Evolutionary conservation across 2,797 vertebrate species (phyloP), one percentile per base, ranked within the genome.

Genomic region (Enteromius unitaeniatus): DNA sequence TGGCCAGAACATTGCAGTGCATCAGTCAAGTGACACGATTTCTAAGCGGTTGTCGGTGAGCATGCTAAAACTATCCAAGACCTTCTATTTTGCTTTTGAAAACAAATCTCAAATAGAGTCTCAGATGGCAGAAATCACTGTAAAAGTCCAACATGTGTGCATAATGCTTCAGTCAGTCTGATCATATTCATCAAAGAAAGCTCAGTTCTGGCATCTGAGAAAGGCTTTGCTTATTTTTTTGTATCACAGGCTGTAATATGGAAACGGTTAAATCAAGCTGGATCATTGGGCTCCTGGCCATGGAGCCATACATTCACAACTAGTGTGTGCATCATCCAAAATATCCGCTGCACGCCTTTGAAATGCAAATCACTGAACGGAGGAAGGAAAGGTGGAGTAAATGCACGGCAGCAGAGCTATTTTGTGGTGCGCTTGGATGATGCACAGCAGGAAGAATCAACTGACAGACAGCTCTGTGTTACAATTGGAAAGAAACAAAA

Each of bases 291-390:
- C 78, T 78, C 9, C 26, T 73, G 26, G 58, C 73, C 73, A 51
- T 37, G 34, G 28, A 70, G 14, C 55, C 42, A 78, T 82, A 74
- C 67, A 82, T 77, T 60, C n/a, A 47, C 64, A 37, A 73, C 53
- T 47, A 82, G 82, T 58, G 31, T 62, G 80, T 80, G 70, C 69
- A 79, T 82, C 82, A 64, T 47, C 42, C 42, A 81, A 81, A 28
- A 81, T 26, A 81, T 73, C 55, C 14, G 9, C 42, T 6, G 9
- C 64, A 23, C 19, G 55, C 55, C 79, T 74, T 82, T 82, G 69
- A 82, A 82, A 74, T 82, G 69, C 69, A 74, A 74, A 82, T 82
- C 19, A 8, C 26, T 26, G 13, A 82, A 74, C 3, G 26, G 42
- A 64, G 55, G 45, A 49, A 37, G 31, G 45, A 82, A 28, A 62